Conservation (phyloP, 2,888 invertebrate species). For the Hanleya hanleyi region DNA sequence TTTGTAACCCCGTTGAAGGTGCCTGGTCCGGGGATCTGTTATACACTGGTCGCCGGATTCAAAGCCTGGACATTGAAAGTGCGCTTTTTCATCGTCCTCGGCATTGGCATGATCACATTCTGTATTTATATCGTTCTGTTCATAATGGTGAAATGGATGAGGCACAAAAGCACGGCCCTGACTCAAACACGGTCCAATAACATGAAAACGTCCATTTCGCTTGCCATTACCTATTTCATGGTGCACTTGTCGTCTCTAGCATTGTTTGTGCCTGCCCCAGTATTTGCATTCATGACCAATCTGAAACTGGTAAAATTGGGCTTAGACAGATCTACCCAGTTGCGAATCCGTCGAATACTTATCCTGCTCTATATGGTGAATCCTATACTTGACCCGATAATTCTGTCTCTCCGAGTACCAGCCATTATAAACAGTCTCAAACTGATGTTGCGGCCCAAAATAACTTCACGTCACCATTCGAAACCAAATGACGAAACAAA, state of each 20-base stretch:
- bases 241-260: background rate
- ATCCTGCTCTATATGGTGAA: background rate
- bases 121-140: background rate
- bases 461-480: no score
- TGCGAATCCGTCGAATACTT: background rate
- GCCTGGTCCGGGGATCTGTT: background rate
- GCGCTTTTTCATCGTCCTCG: background rate
- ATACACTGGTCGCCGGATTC: background rate
- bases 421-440: no score
- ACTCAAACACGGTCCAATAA: background rate
- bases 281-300: background rate
- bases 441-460: no score
- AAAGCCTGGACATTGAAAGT: background rate
- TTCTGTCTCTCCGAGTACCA: background rate
- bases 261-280: background rate
- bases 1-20: background rate
- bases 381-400: background rate
- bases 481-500: no score
- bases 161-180: no score
- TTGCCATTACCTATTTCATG: background rate
- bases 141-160: background rate
- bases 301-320: background rate
- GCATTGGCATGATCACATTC: background rate
- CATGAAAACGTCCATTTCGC: background rate
- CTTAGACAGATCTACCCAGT: background rate